Evolutionary conservation across 2,888 invertebrate species (phyloP), one percentile per base, ranked within the genome.

Genomic region (Drosophila paranaensis): DNA sequence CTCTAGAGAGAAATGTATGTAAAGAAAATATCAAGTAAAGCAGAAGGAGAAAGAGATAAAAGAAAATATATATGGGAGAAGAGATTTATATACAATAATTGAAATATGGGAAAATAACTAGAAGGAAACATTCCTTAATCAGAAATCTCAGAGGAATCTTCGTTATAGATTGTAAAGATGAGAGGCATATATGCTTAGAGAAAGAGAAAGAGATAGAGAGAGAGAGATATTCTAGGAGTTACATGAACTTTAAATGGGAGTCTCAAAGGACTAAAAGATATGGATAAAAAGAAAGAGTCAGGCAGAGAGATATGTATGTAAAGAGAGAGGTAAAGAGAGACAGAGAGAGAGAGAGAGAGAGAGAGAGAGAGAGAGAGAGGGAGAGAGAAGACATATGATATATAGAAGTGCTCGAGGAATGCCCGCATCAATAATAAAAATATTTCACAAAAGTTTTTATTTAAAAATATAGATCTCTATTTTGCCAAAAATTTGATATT

Each of bases 391-490:
- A 48, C n/a, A 37, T 16, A n/a, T 13, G 13, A 30, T 2, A 33
- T 33, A 37, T 16, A 27, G 16, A 16, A 30, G 40, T 55, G 57
- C 45, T 45, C 16, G 11, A 27, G 2, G 25, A 46, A 37, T 57
- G 57, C 45, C 45, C 35, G 45, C 45, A 37, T 16, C 35, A 57
- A 37, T 45, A 37, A 50, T 33, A 33, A 0, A 48, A 50, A 46
- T 35, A 37, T 57, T 46, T 58, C 53, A 60, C 62, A 61, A 13
- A 54, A 10, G 20, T 20, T 42, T 37, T 25, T 37, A 55, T 50
- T 30, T 33, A 33, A 35, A 43, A 33, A 35, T 27, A 39, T 66
- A 65, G 66, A 72, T 61, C 20, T 60, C 43, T 71, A 60, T 62
- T 61, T 33, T 20, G 57, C 60, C 43, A 45, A 43, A 39, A 57